A percentile compares a stretch with the other conserved stretches of the same genome.
These are phyloP conservation scores for Odontocolon sp. DNA, from an alignment of 2,888 invertebrate species.

Conservation along the genomic window DNA sequence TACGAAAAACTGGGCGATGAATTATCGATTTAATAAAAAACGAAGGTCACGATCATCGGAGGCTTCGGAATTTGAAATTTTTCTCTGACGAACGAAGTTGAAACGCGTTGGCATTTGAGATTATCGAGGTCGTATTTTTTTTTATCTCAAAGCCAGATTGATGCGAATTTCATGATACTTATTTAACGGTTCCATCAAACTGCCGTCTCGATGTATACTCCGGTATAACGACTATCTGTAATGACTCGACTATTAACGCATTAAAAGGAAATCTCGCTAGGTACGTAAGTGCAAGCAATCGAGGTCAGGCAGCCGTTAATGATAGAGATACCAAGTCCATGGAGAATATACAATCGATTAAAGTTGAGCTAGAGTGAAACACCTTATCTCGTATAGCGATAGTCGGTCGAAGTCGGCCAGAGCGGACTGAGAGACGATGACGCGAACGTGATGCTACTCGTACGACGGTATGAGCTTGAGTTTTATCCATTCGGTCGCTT, in stretches of 20 bases:
- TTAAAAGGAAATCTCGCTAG: slow-evolving; percentile 39
- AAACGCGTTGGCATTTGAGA: background rate
- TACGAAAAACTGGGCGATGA: background rate
- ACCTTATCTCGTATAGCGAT: slow-evolving; percentile 47
- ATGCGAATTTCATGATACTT: slow-evolving; percentile 17
- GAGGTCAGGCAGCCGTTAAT: slow-evolving; percentile 53
- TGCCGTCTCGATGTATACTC: background rate
- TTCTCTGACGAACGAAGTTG: background rate
- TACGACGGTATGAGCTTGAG: slow-evolving; percentile 37
- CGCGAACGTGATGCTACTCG: slow-evolving; percentile 41
- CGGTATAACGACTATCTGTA: slow-evolving; percentile 3
- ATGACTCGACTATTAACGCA: slow-evolving; percentile 8
- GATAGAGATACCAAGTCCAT: slow-evolving; percentile 47
- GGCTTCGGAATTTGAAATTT: background rate
- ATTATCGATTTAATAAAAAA: slow-evolving; percentile 8
- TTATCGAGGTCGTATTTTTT: background rate
- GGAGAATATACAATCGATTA: slow-evolving; percentile 51
- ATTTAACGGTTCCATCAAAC: slow-evolving; percentile 17
- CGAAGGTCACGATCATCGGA: background rate
- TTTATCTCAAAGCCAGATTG: background rate
- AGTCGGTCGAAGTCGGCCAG: slow-evolving; percentile 23
- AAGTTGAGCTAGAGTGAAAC: slow-evolving; percentile 32
- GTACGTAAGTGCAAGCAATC: slow-evolving; percentile 26
- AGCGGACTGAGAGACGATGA: slow-evolving; percentile 38
- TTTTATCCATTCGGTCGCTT: slow-evolving; percentile 44